Evolutionary conservation across 1,140 invertebrate genomes (phyloP), one percentile per base, ranked within the genome.

Genomic region (Scaptodrosophila lebanonensis): DNA sequence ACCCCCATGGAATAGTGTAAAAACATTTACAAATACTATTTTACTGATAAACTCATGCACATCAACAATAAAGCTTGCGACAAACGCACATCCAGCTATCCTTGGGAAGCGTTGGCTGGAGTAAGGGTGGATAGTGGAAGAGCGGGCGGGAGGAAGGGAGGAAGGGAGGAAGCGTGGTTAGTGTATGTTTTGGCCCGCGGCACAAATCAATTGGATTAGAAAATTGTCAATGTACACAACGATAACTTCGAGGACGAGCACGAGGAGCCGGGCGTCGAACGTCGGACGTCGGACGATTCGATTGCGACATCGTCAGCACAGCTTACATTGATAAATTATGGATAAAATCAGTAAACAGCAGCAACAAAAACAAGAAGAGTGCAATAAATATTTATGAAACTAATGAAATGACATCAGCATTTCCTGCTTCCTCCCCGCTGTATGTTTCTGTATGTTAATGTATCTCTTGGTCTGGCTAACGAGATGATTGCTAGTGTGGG

Each of bases 361-460:
- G 12, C 47, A 47, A 65, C 53, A 51, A 65, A 52, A 73, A 61
- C 48, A 70, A 62, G 50, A 61, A 79, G n/a, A n/a, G 68, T 79
- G 70, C 73, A 77, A 79, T 77, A 79, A 79, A 77, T 77, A 77
- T 77, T 77, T 77, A 77, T 77, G 73, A 77, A 77, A 79, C 73
- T 77, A 77, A 77, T 77, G 73, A 77, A 79, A 79, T 72, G 73
- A 77, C 69, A 77, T 77, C 67, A 61, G 49, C 72, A 71, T 52
- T 27, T 52, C 36, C 25, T 47, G 42, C 42, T n/a, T 35, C 22
- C 15, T 12, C 13, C 6, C 11, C 15, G 38, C n/a, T 43, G 30
- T 36, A 9, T 30, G 53, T 43, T 15, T 58, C 17, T 5, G 5
- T 38, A 22, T 43, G 13, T 20, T 4, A 11, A 16, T 35, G 39